Conservation (phyloP, 2,888 invertebrate genomes). For the Caprella mutica region DNA sequence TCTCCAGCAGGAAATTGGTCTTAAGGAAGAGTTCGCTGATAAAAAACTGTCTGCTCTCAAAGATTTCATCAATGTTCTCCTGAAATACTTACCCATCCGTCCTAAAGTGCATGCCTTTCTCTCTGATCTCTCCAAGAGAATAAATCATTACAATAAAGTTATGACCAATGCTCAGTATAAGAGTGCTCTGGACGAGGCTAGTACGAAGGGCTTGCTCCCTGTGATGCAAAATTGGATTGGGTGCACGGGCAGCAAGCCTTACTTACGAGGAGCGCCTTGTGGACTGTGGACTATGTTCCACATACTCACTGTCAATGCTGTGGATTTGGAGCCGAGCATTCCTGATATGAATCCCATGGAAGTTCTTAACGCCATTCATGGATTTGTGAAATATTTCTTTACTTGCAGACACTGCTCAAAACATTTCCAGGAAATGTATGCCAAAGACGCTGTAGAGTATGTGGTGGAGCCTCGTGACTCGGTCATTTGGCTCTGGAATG, state of each 20-base stretch:
- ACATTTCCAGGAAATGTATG: slow-evolving; percentile 81
- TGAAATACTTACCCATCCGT: slow-evolving; percentile 67
- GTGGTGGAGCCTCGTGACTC: slow-evolving; percentile 59
- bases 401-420: slow-evolving; percentile 80
- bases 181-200: slow-evolving; percentile 23
- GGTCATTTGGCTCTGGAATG: slow-evolving; percentile 84
- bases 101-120: slow-evolving; percentile 55
- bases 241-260: slow-evolving; percentile 65
- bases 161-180: slow-evolving; percentile 8
- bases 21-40: slow-evolving; percentile 55
- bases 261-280: slow-evolving; percentile 79
- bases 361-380: slow-evolving; percentile 69
- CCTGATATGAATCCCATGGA: slow-evolving; percentile 46
- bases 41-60: slow-evolving; percentile 61
- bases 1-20: slow-evolving; percentile 69
- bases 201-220: slow-evolving; percentile 19
- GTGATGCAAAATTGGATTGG: slow-evolving; percentile 52
- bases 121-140: slow-evolving; percentile 49
- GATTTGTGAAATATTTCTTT: slow-evolving; percentile 82
- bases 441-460: slow-evolving; percentile 54
- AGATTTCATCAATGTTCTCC: slow-evolving; percentile 58
- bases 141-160: slow-evolving; percentile 39
- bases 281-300: slow-evolving; percentile 93
- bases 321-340: slow-evolving; percentile 39
- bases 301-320: slow-evolving; percentile 68